These are phyloP conservation scores for Astreopora myriophthalma DNA, from an alignment of 64 coral and sea anemone genomes.

Conservation along the genomic window DNA sequence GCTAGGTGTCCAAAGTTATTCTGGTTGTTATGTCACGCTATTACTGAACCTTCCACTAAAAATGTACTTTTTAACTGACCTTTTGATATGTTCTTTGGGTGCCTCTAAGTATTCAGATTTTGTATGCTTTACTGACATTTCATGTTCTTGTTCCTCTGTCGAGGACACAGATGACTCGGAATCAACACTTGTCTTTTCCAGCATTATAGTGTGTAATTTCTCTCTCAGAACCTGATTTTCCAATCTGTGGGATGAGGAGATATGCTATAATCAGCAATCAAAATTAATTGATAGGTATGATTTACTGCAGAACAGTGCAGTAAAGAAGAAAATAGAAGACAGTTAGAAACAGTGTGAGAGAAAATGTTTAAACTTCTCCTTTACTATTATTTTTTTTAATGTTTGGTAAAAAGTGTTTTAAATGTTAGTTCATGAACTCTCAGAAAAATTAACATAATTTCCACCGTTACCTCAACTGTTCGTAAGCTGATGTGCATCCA, in stretches of 20 bases:
- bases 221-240: conserved; percentile 22
- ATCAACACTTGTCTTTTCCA: not conserved
- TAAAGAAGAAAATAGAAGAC: too few species aligned
- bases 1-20: too few species aligned
- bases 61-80: not conserved
- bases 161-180: not conserved
- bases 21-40: not conserved
- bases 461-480: conserved; percentile 5
- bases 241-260: not conserved
- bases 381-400: too few species aligned
- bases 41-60: not conserved
- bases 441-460: too few species aligned
- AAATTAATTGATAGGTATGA: too few species aligned
- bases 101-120: not conserved
- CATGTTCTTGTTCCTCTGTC: not conserved
- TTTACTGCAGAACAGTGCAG: too few species aligned
- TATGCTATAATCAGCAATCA: not conserved
- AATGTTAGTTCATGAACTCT: too few species aligned
- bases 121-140: not conserved
- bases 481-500: not conserved
- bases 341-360: too few species aligned
- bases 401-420: too few species aligned
- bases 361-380: too few species aligned
- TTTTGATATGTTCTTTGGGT: not conserved
- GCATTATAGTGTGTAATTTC: conserved; percentile 14